phyloP scores from a whole-genome alignment of 2,797 vertebrate genomes.

The Intellagama lesueurii region DNA sequence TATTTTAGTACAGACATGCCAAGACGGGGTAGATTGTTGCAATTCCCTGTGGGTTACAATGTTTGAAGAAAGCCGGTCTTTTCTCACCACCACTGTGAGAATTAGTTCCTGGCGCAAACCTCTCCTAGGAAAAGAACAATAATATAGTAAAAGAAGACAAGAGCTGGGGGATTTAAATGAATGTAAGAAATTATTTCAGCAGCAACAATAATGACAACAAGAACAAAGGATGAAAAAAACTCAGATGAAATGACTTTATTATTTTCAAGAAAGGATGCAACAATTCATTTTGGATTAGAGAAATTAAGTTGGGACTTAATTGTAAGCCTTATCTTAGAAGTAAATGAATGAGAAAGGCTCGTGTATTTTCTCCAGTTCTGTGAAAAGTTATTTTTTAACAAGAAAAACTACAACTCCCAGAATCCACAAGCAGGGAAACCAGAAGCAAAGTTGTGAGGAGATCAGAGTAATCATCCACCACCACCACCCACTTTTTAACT shows the following conservation, averaged over 20 bases:
- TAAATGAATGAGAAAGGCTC: not conserved
- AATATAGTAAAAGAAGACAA: not conserved
- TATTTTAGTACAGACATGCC: slow-evolving; percentile 37
- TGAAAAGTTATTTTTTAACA: no score
- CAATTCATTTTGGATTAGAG: not conserved
- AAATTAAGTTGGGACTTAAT: not conserved
- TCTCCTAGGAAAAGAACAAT: not conserved
- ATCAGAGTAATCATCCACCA: not conserved
- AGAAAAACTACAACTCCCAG: not conserved
- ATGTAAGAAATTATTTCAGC: not conserved
- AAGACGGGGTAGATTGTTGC: slow-evolving; percentile 28
- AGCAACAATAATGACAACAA: not conserved
- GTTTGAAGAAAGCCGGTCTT: slow-evolving; percentile 23
- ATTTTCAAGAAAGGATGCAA: not conserved
- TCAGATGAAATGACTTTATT: not conserved
- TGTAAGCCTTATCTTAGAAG: not conserved
- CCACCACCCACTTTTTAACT: not conserved
- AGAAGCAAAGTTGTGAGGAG: not conserved
- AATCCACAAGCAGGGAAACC: not conserved
- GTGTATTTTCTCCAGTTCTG: not conserved
- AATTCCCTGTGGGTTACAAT: slow-evolving; percentile 30
- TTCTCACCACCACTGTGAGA: not conserved
- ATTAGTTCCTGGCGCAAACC: not conserved
- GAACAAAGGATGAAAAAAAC: not conserved
- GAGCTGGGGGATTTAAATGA: not conserved